Conservation (phyloP, 2,113 vertebrate genomes). For the Dicaeum eximium region DNA sequence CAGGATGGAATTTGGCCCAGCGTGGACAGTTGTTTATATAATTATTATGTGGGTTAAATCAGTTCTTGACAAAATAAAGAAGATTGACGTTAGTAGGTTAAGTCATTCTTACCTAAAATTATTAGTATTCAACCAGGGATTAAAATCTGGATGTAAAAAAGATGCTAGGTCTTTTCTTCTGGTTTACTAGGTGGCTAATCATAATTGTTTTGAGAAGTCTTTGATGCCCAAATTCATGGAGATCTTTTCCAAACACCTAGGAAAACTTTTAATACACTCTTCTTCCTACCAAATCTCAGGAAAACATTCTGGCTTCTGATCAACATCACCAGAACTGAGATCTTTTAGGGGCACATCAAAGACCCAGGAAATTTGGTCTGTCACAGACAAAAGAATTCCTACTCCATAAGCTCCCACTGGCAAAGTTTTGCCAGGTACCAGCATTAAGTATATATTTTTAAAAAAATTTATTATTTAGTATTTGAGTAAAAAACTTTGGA, state of each 20-base stretch:
- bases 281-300: not conserved
- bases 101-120: not conserved
- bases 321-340: not conserved
- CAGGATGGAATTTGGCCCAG: not conserved
- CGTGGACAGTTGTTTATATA: not conserved
- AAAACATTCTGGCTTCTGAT: not conserved
- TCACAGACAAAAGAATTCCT: not conserved
- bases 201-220: not conserved
- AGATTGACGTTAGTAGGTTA: not conserved
- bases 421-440: not conserved
- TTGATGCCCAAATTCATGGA: not conserved
- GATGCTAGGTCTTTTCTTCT: not conserved
- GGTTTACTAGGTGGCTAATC: not conserved
- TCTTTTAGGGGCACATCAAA: not conserved
- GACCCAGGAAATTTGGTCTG: not conserved
- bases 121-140: not conserved
- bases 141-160: not conserved
- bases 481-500: not conserved
- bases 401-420: not conserved
- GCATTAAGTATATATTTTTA: not conserved
- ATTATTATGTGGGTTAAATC: not conserved
- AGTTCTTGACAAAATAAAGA: not conserved
- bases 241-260: not conserved
- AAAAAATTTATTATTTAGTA: not conserved
- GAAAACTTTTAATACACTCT: not conserved